A percentile compares a stretch with the other conserved stretches of the same genome.
Evolutionary conservation across 2,888 invertebrate genomes (phyloP).

Genomic region (Spilarctia lutea): DNA sequence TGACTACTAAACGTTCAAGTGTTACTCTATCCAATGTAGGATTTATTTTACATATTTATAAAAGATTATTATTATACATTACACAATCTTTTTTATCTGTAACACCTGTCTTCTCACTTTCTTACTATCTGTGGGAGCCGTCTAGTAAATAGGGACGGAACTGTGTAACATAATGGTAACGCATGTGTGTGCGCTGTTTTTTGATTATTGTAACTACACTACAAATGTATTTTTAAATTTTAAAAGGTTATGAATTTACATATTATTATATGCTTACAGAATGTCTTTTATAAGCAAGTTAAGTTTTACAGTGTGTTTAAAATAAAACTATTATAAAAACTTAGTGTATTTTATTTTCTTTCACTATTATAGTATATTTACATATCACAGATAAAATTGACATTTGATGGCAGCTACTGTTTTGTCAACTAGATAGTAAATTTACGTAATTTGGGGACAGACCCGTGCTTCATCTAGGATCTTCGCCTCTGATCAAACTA

Average conservation of each 20-base stretch:
- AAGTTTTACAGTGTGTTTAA: conserved; percentile 58
- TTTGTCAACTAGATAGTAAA: no score
- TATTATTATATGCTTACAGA: conserved; percentile 27
- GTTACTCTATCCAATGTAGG: neutral
- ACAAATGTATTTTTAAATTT: neutral
- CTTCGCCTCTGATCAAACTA: no score
- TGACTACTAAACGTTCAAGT: neutral
- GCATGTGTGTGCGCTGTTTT: neutral
- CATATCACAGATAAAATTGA: conserved; percentile 55
- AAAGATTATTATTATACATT: no score
- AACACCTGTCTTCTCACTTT: neutral
- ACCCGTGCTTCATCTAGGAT: no score
- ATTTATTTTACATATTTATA: neutral
- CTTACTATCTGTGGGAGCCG: neutral
- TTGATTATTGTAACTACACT: conserved; percentile 12
- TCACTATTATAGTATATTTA: conserved; percentile 34
- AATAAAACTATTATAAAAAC: conserved; percentile 61
- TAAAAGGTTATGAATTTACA: conserved; percentile 11
- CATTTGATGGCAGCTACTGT: neutral
- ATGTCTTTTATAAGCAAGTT: conserved; percentile 49
- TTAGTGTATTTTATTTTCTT: conserved; percentile 34
- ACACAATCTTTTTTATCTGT: neutral
- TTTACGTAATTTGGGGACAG: no score
- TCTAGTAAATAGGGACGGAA: neutral
- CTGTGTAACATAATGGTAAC: neutral